Conservation (phyloP, 2,888 invertebrate species). For the Caenorhabditis zanzibari region DNA sequence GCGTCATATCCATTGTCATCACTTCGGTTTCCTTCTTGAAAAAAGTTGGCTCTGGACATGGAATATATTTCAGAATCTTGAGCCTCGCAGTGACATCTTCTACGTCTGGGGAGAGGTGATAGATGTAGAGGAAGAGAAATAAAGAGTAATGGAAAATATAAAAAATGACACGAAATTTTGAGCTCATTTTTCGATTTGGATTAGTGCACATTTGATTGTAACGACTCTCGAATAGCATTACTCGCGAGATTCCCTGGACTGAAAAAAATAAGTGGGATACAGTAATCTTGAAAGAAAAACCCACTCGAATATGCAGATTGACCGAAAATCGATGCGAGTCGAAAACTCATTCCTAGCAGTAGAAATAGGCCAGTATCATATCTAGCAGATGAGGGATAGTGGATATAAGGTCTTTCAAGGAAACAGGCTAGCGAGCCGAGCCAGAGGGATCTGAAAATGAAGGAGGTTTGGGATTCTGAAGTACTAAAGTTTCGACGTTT, state of each 20-base stretch:
- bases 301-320: neutral
- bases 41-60: neutral
- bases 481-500: no score
- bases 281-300: no score
- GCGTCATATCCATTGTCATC: neutral
- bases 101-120: neutral
- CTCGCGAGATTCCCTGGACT: neutral
- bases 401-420: neutral
- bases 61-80: neutral
- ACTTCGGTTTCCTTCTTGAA: neutral
- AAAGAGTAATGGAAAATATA: neutral
- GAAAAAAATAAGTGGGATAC: neutral
- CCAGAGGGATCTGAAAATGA: neutral
- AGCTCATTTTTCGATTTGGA: neutral
- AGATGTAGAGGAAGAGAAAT: neutral
- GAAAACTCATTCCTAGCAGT: neutral
- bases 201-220: neutral
- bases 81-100: neutral
- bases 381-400: neutral
- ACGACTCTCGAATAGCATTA: neutral
- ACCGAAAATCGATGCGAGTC: neutral
- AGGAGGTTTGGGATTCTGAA: no score
- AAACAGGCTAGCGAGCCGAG: neutral
- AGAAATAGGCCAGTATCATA: neutral
- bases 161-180: neutral